Conservation (phyloP, 2,888 invertebrate genomes). For the Eristalis intricaria region DNA sequence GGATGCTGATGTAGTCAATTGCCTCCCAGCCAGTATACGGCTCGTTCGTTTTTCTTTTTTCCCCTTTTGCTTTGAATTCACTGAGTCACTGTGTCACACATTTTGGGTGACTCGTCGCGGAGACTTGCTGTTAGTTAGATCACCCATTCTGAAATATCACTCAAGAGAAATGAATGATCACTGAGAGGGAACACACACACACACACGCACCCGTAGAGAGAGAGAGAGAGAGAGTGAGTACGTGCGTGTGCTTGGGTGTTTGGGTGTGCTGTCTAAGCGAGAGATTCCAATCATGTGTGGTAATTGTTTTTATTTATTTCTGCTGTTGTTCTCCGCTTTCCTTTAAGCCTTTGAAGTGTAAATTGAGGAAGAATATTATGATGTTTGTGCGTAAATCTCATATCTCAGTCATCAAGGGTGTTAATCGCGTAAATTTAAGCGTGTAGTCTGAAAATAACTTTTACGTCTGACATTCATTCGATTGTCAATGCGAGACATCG, state of each 20-base stretch:
- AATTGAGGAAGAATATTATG: background rate
- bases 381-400: background rate
- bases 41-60: too few species aligned
- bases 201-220: too few species aligned
- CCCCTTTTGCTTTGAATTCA: background rate
- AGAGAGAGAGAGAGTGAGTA: background rate
- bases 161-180: background rate
- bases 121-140: constrained; percentile 20
- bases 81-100: constrained; percentile 18
- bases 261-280: background rate
- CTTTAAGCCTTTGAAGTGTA: constrained; percentile 1
- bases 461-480: background rate
- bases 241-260: too few species aligned
- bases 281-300: constrained; percentile 27
- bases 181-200: background rate
- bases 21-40: background rate
- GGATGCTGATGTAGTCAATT: background rate
- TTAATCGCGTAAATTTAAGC: constrained; percentile 14
- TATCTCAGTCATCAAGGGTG: background rate
- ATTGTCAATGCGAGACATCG: too few species aligned
- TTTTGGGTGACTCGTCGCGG: background rate
- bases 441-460: background rate
- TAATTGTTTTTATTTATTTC: constrained; percentile 4
- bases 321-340: background rate
- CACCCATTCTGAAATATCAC: constrained; percentile 17